Conservation (phyloP, 2,113 vertebrate genomes). For the Odontophorus gujanensis region DNA sequence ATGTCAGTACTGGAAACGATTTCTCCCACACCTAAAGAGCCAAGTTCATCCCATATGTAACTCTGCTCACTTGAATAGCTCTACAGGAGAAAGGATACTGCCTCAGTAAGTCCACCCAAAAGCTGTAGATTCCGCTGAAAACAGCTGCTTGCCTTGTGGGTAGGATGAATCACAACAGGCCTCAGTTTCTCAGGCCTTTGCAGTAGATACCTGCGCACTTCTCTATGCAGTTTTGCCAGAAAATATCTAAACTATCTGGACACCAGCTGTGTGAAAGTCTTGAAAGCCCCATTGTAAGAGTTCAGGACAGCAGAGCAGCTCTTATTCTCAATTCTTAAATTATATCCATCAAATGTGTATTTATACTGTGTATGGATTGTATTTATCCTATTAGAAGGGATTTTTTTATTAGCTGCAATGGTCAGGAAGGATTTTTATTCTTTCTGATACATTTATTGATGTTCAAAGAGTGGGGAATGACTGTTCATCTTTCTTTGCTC, state of each 20-base stretch:
- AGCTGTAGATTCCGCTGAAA: constrained; percentile 19
- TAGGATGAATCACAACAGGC: neutral
- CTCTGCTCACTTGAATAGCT: constrained; percentile 24
- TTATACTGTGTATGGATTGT: neutral
- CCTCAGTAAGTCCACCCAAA: neutral
- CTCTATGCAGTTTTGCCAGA: neutral
- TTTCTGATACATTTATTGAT: neutral
- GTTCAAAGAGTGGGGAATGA: neutral
- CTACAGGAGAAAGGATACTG: neutral
- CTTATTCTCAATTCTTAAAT: neutral
- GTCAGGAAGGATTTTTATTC: neutral
- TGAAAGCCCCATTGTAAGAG: neutral
- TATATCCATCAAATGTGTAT: neutral
- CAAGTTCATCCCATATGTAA: constrained; percentile 50
- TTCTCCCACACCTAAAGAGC: constrained; percentile 56
- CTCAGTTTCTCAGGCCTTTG: neutral
- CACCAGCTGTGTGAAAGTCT: constrained; percentile 38
- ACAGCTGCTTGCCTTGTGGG: constrained; percentile 53
- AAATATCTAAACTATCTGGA: constrained; percentile 47
- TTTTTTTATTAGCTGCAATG: neutral
- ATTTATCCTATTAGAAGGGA: neutral
- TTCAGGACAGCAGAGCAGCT: neutral
- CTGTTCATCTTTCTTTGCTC: neutral
- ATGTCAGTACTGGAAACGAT: constrained; percentile 64
- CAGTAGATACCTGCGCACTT: constrained; percentile 12